Evolutionary conservation across 2,113 vertebrate genomes (phyloP).

Genomic region (Pontoporia blainvillei): DNA sequence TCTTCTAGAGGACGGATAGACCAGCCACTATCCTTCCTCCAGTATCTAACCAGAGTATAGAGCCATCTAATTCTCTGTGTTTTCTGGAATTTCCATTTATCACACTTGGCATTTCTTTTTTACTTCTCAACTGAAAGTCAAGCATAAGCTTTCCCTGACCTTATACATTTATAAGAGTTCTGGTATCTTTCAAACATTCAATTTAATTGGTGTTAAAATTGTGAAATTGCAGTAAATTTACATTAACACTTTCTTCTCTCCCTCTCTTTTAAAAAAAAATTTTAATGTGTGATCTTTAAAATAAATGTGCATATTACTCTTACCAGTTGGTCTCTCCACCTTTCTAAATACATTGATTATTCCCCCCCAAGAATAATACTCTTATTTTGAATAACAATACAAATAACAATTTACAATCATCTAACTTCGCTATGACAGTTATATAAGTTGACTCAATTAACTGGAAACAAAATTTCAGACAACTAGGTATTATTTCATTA

Average conservation of each 20-base stretch:
- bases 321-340: background rate
- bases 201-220: conserved; percentile 46
- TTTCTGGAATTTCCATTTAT: conserved; percentile 7
- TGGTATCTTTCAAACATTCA: conserved; percentile 39
- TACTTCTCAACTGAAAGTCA: conserved; percentile 29
- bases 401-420: conserved; percentile 3
- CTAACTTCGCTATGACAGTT: background rate
- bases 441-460: background rate
- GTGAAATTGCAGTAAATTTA: conserved; percentile 22
- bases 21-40: background rate
- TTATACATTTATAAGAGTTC: background rate
- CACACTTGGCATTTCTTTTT: background rate
- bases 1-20: background rate
- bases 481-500: background rate
- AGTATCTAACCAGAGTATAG: background rate
- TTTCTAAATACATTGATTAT: background rate
- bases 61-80: background rate
- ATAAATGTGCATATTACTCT: conserved; percentile 11
- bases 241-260: background rate
- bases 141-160: conserved; percentile 1
- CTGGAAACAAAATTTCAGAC: background rate
- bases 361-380: background rate
- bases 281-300: conserved; percentile 21
- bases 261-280: background rate
- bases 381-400: conserved; percentile 7